Evolutionary conservation across 2,888 invertebrate species (phyloP).

Genomic region (Onchidella celtica): DNA sequence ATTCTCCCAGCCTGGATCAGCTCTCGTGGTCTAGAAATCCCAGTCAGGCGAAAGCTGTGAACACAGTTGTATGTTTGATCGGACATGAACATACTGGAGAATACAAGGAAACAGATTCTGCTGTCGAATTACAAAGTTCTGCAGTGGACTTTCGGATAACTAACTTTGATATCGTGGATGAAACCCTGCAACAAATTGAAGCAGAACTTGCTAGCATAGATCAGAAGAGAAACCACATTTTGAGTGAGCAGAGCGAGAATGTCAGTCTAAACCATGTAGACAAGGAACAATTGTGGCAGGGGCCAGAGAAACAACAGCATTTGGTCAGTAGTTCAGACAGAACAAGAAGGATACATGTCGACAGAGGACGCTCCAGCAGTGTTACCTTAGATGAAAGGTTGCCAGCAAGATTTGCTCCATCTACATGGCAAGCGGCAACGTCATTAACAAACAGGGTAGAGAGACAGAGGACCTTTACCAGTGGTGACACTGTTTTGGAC

Average conservation of each 20-base stretch:
- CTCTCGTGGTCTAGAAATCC: too few relatives aligned
- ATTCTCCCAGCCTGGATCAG: too few relatives aligned
- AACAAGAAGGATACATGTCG: neutral
- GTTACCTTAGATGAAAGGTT: neutral
- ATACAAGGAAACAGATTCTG: neutral
- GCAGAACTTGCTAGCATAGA: constrained; percentile 26
- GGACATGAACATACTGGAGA: constrained; percentile 26
- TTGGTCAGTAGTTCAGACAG: neutral
- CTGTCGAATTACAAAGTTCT: neutral
- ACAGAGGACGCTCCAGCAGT: neutral
- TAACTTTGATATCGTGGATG: constrained; percentile 24
- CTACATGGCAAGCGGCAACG: constrained; percentile 36
- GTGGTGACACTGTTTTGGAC: neutral
- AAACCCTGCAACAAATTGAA: constrained; percentile 39
- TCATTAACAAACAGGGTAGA: neutral
- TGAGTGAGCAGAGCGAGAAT: neutral
- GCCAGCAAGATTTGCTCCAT: constrained; percentile 22
- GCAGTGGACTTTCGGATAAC: neutral
- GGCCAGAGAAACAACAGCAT: neutral
- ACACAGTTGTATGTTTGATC: constrained; percentile 35
- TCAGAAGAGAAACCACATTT: neutral
- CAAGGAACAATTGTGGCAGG: too few relatives aligned
- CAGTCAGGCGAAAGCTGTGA: constrained; percentile 23
- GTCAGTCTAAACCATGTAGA: neutral
- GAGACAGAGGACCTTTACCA: neutral